Evolutionary conservation across 2,888 invertebrate genomes (phyloP), one percentile per base, ranked within the genome.

Genomic region (Limnephilus auricula): DNA sequence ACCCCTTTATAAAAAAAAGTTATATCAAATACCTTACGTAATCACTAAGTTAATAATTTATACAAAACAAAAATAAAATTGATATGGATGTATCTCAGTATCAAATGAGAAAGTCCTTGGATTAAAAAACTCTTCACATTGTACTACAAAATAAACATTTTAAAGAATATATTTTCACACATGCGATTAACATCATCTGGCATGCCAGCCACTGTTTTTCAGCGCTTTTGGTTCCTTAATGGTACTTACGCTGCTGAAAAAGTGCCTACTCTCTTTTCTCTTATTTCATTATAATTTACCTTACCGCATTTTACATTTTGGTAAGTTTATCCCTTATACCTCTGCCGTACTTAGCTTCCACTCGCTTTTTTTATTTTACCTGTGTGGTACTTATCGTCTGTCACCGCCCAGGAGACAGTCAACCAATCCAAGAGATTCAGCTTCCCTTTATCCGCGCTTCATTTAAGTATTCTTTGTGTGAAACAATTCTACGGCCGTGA

Each of bases 401-500:
- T 65, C 25, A 25, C 25, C 65, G 65, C 65, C 6, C 65, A 65
- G 65, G 65, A 65, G 65, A 65, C 40, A 85, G 34, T 85, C 85
- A 85, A 85, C 40, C 40, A 37, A 85, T 85, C 85, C 45, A 45
- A 85, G 34, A 85, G 65, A 65, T 25, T 40, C 40, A 25, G 82
- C 32, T 34, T 82, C 65, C 85, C 13, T 85, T 85, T 85, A 85
- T 85, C 37, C 13, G 40, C 37, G 85, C 85, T 85, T 85, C 85
- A 40, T 40, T 85, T 65, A 65, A 65, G 65, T 25, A 65, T 65
- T 85, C 85, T 85, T 85, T 85, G 85, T 85, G 25, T 85, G 85
- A 40, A 85, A 85, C 85, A 85, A 85, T 85, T 30, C 37, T 13
- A 10, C n/a, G 85, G 40, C 40, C 85, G 40, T 85, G 85, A 85